Base-by-base conservation (phyloP, 2,797 vertebrate genomes). In the Odontamblyopus lacepedii region DNA sequence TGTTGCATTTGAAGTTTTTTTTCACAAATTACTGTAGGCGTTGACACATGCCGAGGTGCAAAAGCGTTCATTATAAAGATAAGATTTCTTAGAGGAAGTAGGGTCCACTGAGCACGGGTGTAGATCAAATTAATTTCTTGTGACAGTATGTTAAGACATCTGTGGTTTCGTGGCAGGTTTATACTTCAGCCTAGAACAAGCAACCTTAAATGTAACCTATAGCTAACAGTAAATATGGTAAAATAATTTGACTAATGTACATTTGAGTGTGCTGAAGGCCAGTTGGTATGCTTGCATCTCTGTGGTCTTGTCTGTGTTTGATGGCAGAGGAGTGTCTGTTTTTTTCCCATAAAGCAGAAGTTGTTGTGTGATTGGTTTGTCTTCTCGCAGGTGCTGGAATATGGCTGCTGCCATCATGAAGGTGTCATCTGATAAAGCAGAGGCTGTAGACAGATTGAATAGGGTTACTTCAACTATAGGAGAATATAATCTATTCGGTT, bases 181-280 rank as follows among this genome's bases (percentile, higher is more conserved):
- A 51, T 51, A 29, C 26, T 66, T 66, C 41, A 53, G 48, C 18
- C 48, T 29, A 51, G 8, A 30, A 30, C 59, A 61, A 59, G 1
- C 13, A 26, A 5, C 19, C 7, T 23, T 56, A 59, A 60, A 18
- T 60, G 23, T 59, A 27, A 26, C 56, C 27, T 13, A 59, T 59
- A 15, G 5, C 26, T 19, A 38, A 44, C n/a, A 6, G 13, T 29
- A 56, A 26, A 69, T 67, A 73, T 59, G 53, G 56, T 19, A 32
- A 4, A n/a, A 50, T 55, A 5, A 4, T 57, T 12, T 60, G 27
- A 48, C 44, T 48, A 38, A 55, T 41, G 13, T 84, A 88, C 89
- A 98, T 90, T 97, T 98, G 4, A 98, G 89, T 32, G 95, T 85
- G 82, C 38, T 96, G 91, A 97, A 98, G 41, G 96, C 96, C 65